Evolutionary conservation across 1,140 invertebrate species (phyloP).

Genomic region (Diorhabda elongata): DNA sequence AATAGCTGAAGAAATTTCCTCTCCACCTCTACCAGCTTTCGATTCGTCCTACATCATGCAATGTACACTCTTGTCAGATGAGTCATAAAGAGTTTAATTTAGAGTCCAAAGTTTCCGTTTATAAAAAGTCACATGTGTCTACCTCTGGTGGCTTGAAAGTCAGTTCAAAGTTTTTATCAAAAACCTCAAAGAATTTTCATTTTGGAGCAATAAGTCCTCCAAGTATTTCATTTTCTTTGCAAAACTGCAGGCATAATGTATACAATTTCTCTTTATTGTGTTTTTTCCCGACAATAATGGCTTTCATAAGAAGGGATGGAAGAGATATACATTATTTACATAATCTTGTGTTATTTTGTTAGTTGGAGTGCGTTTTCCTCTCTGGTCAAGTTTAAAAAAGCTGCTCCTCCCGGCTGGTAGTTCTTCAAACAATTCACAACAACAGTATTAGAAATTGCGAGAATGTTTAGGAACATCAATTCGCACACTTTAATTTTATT

Average conservation of each 20-base stretch:
- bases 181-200: neutral
- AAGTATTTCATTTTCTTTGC: neutral
- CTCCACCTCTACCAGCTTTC: slow-evolving; percentile 4
- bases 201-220: neutral
- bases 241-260: neutral
- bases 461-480: neutral
- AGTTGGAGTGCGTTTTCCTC: neutral
- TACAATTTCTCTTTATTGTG: slow-evolving; percentile 1
- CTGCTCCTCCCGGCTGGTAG: neutral
- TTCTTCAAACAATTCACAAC: neutral
- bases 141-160: slow-evolving; percentile 7
- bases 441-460: neutral
- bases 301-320: neutral
- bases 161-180: neutral
- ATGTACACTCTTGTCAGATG: neutral
- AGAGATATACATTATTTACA: neutral
- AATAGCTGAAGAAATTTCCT: neutral
- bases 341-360: neutral
- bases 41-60: slow-evolving; percentile 13
- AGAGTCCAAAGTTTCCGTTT: slow-evolving; percentile 9
- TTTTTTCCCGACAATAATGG: neutral
- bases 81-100: slow-evolving; percentile 8
- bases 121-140: neutral
- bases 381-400: neutral
- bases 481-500: neutral